These are phyloP conservation scores for Engystomops pustulosus DNA, from an alignment of 2,113 vertebrate genomes.

Conservation along the genomic window DNA sequence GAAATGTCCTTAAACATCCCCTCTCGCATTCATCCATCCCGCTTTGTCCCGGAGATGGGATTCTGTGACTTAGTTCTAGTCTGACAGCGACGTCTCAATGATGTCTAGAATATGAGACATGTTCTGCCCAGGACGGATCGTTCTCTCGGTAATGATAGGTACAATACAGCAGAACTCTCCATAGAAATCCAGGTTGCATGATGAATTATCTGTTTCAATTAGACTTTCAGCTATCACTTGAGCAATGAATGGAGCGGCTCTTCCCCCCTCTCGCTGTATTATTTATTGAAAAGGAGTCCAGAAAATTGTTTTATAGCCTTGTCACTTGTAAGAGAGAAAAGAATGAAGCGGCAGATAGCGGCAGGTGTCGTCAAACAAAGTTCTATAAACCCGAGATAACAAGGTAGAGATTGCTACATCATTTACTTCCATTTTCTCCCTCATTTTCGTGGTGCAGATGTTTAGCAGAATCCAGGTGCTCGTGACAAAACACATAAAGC, in stretches of 20 bases:
- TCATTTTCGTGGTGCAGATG: neutral
- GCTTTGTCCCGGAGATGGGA: too few species aligned
- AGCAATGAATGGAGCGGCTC: neutral
- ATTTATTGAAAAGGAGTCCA: constrained; percentile 5
- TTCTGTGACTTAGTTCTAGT: too few species aligned
- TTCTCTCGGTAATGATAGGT: neutral
- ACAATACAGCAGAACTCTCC: neutral
- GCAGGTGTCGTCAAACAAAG: constrained; percentile 19
- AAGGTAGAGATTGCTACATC: neutral
- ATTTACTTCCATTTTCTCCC: neutral
- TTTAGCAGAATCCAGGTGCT: neutral
- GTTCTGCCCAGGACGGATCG: neutral
- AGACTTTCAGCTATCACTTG: constrained; percentile 10
- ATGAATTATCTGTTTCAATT: constrained; percentile 46
- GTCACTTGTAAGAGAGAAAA: neutral
- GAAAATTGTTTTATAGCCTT: constrained; percentile 28
- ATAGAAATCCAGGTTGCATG: neutral
- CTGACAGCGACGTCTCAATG: neutral
- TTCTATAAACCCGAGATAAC: constrained; percentile 15
- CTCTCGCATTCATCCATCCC: too few species aligned
- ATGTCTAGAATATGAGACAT: neutral
- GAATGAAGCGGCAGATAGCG: constrained; percentile 21
- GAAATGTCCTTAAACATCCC: too few species aligned
- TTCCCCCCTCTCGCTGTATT: constrained; percentile 5
- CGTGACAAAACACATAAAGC: neutral